Evolutionary conservation across 2,113 vertebrate genomes (phyloP).

Genomic region (Gymnarchus niloticus): DNA sequence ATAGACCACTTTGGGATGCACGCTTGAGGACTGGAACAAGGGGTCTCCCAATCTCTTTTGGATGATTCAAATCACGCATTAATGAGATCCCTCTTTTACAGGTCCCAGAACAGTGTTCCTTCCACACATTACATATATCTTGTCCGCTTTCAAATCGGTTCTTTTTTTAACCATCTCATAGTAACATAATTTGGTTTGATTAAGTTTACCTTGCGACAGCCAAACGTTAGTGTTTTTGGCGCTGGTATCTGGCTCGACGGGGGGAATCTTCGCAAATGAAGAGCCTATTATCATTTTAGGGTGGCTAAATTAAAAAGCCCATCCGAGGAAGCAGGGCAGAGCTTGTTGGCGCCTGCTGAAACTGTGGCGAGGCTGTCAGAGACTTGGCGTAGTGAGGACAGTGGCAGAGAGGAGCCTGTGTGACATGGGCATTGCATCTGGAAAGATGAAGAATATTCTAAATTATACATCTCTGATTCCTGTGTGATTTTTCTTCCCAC

Average conservation of each 20-base stretch:
- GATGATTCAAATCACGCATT: constrained; percentile 62
- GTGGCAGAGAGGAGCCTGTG: background rate
- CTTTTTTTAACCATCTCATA: constrained; percentile 72
- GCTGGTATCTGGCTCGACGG: constrained; percentile 59
- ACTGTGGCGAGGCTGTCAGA: no score
- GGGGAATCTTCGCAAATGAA: constrained; percentile 63
- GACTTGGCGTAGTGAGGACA: background rate
- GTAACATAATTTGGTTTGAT: constrained; percentile 66
- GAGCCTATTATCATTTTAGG: constrained; percentile 49
- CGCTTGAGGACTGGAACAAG: constrained; percentile 54
- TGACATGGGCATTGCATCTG: background rate
- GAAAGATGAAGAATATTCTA: constrained; percentile 11
- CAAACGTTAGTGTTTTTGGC: constrained; percentile 49
- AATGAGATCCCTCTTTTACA: constrained; percentile 64
- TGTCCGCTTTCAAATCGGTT: constrained; percentile 73
- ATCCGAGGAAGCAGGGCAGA: background rate
- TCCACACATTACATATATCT: constrained; percentile 61
- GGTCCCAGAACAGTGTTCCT: constrained; percentile 52
- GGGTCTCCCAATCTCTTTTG: constrained; percentile 48
- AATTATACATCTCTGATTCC: constrained; percentile 13
- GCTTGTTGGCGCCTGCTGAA: background rate
- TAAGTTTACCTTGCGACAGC: constrained; percentile 60
- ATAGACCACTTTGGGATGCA: constrained; percentile 56
- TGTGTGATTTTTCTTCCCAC: constrained; percentile 15
- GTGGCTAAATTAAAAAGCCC: background rate